Conservation (phyloP, 2,888 invertebrate species). For the Cataglyphis albicans region DNA sequence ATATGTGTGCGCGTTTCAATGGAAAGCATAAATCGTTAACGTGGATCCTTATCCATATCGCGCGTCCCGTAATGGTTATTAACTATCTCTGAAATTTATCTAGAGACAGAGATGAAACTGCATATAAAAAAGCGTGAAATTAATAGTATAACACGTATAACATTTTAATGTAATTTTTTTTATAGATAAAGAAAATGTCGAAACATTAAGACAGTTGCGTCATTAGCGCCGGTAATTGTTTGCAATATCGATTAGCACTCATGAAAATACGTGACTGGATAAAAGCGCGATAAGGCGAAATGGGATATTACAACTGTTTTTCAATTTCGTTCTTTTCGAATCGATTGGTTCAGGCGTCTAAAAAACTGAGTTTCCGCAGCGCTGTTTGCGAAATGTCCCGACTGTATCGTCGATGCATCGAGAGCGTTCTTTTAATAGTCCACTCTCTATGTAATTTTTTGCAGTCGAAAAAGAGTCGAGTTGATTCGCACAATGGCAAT, state of each 20-base stretch:
- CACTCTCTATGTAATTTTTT: conserved; percentile 44
- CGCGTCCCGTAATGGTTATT: conserved; percentile 20
- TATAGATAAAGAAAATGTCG: not conserved
- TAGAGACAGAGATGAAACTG: not conserved
- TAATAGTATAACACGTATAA: not conserved
- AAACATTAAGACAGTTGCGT: not conserved
- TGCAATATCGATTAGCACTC: conserved; percentile 40
- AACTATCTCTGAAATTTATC: conserved; percentile 38
- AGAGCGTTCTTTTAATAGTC: conserved; percentile 36
- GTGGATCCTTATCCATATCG: conserved; percentile 19
- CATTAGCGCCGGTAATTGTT: conserved; percentile 10
- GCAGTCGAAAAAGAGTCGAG: conserved; percentile 31
- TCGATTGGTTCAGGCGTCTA: conserved; percentile 41
- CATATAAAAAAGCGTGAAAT: conserved; percentile 9
- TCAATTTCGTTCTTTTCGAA: conserved; percentile 44
- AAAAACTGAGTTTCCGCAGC: conserved; percentile 40
- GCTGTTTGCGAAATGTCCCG: conserved; percentile 53
- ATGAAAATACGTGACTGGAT: conserved; percentile 17
- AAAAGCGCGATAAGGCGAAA: conserved; percentile 50
- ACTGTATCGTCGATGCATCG: conserved; percentile 17
- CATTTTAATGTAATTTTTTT: not conserved
- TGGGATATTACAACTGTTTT: conserved; percentile 49
- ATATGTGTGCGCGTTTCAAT: not conserved
- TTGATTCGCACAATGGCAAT: conserved; percentile 19
- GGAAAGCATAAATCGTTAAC: conserved; percentile 40